Percentiles rank a stretch among this genome's conserved stretches.
These are phyloP conservation scores for Lacerta bilineata DNA, from an alignment of 2,797 vertebrate species.

Conservation along the genomic window DNA sequence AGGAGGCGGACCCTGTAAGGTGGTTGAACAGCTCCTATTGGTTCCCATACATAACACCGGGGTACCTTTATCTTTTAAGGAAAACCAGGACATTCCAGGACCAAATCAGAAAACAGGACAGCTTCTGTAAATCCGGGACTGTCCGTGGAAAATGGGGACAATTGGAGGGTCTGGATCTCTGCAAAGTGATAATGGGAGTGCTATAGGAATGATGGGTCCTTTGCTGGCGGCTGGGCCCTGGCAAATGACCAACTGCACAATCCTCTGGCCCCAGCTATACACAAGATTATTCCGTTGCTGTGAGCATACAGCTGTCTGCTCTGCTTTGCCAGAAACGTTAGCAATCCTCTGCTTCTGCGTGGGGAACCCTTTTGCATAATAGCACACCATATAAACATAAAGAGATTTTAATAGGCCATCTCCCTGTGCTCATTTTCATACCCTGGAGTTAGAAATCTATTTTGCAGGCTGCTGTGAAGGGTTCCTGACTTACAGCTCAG, in stretches of 20 bases:
- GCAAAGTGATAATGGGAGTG: not conserved
- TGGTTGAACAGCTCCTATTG: too few species aligned
- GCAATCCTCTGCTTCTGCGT: not conserved
- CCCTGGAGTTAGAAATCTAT: constrained; percentile 12
- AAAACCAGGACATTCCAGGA: too few species aligned
- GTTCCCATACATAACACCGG: too few species aligned
- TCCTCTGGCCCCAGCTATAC: not conserved
- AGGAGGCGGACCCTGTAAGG: too few species aligned
- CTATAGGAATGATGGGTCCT: not conserved
- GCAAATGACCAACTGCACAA: not conserved
- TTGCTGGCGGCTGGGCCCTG: not conserved
- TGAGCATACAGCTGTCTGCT: not conserved
- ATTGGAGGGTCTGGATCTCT: not conserved
- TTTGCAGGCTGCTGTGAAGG: constrained; percentile 10
- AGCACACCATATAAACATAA: not conserved
- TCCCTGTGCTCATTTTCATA: constrained; percentile 2
- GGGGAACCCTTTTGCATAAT: constrained; percentile 12
- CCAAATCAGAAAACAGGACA: too few species aligned
- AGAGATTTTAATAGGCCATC: constrained; percentile 13
- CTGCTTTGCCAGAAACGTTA: not conserved
- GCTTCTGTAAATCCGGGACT: too few species aligned
- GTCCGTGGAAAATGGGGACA: too few species aligned
- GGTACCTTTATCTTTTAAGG: too few species aligned
- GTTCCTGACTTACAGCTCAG: constrained; percentile 14
- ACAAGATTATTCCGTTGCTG: not conserved